A percentile compares a stretch with the other conserved stretches of the same genome.
Evolutionary conservation across 2,888 invertebrate species (phyloP).

Genomic region (Petrolisthes cinctipes): DNA sequence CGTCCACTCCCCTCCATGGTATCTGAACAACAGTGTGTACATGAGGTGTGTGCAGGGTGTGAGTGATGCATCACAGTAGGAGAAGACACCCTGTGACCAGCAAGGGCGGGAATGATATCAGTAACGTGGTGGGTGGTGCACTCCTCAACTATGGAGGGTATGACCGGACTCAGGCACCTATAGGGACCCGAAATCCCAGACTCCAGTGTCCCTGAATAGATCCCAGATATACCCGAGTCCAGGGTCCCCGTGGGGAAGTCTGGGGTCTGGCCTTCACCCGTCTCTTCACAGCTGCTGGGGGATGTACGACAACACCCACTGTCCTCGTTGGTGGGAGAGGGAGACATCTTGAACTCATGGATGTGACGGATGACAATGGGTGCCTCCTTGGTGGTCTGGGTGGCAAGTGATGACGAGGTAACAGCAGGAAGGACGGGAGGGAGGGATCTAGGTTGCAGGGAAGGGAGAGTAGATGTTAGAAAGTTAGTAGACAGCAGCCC

Average conservation of each 20-base stretch:
- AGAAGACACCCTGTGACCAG: conserved; percentile 20
- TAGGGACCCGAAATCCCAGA: conserved; percentile 62
- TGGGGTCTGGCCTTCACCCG: conserved; percentile 30
- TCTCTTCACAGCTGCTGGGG: conserved; percentile 64
- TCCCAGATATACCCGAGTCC: conserved; percentile 55
- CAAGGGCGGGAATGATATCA: conserved; percentile 53
- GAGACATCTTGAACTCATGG: conserved; percentile 65
- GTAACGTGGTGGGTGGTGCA: conserved; percentile 60
- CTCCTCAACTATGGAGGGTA: conserved; percentile 62
- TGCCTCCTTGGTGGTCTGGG: conserved; percentile 47
- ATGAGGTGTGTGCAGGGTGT: conserved; percentile 52
- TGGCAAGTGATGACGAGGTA: conserved; percentile 45
- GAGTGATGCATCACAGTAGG: conserved; percentile 53
- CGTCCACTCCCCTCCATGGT: conserved; percentile 15
- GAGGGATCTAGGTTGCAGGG: conserved; percentile 44
- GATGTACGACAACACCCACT: conserved; percentile 64
- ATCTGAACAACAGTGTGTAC: conserved; percentile 39
- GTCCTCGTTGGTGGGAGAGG: conserved; percentile 62
- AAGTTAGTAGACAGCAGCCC: conserved; percentile 48
- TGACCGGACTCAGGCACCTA: conserved; percentile 60
- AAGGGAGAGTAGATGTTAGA: conserved; percentile 28
- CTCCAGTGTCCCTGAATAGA: conserved; percentile 55
- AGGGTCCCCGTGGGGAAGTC: conserved; percentile 47
- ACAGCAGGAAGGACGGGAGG: conserved; percentile 35
- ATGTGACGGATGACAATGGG: conserved; percentile 65